phyloP scores from a whole-genome alignment of 2,888 invertebrate species.

The Cantharis rustica region DNA sequence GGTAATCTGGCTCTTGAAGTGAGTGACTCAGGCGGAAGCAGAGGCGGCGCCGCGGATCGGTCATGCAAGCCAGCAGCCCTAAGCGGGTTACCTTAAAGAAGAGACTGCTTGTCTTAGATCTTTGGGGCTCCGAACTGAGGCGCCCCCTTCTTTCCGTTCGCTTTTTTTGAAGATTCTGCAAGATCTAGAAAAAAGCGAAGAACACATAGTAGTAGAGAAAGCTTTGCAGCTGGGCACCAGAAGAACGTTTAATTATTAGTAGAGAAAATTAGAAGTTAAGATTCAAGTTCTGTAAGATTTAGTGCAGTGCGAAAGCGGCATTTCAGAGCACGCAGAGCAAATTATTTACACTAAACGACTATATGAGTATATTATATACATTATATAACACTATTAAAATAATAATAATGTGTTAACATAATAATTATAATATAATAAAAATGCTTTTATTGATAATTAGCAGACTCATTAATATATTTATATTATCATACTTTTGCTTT shows the following conservation, averaged over 20 bases:
- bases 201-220: constrained; percentile 82
- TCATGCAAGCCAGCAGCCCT: constrained; percentile 54
- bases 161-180: constrained; percentile 99
- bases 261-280: constrained; percentile 29
- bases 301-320: constrained; percentile 42
- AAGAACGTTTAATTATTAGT: constrained; percentile 47
- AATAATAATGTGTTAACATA: background rate
- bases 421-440: background rate
- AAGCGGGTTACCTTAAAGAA: constrained; percentile 95
- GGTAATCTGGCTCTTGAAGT: constrained; percentile 22
- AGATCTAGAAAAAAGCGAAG: constrained; percentile 94
- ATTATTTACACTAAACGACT: constrained; percentile 24
- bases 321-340: constrained; percentile 31
- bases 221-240: constrained; percentile 53
- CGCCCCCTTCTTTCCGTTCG: constrained; percentile 96
- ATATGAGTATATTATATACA: constrained; percentile 11
- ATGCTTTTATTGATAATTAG: background rate
- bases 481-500: background rate
- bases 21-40: constrained; percentile 48
- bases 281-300: constrained; percentile 22
- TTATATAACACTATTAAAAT: background rate
- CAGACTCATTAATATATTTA: background rate
- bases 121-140: constrained; percentile 93
- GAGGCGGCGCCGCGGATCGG: constrained; percentile 56
- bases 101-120: constrained; percentile 95